A percentile compares a stretch with the other conserved stretches of the same genome.
These are phyloP conservation scores for Pyrrhia umbra DNA, from an alignment of 2,888 invertebrate genomes.

Conservation along the genomic window DNA sequence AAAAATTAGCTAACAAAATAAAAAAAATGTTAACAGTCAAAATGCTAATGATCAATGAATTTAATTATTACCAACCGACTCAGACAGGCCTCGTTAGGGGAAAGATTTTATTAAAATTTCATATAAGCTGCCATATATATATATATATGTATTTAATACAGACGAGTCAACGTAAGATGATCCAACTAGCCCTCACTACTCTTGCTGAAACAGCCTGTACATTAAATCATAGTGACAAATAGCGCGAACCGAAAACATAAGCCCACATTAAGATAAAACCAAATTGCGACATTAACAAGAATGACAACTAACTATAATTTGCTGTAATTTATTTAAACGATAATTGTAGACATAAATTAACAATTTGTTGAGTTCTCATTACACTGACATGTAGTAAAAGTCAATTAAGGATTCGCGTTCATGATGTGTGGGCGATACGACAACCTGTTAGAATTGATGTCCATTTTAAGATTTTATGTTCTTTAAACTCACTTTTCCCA, in stretches of 20 bases:
- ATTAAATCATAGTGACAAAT: background rate
- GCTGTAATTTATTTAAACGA: constrained; percentile 24
- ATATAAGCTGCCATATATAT: no score
- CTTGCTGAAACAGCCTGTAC: background rate
- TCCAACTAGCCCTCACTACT: no score
- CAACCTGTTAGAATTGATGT: constrained; percentile 27
- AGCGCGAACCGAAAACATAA: background rate
- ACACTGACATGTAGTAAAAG: constrained; percentile 21
- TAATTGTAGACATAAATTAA: constrained; percentile 35
- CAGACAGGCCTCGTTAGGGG: no score
- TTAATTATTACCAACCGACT: no score
- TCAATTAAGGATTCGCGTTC: constrained; percentile 31
- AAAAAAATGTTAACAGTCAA: no score
- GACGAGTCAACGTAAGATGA: no score
- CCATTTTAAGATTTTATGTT: constrained; percentile 20
- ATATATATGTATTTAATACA: no score
- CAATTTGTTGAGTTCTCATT: constrained; percentile 29
- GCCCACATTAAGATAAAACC: background rate
- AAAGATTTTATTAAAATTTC: no score
- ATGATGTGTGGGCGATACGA: constrained; percentile 23
- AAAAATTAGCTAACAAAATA: no score
- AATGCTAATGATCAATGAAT: no score
- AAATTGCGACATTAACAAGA: background rate
- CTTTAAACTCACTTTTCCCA: constrained; percentile 13
- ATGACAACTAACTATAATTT: background rate